Evolutionary conservation across 2,797 vertebrate species (phyloP), one percentile per base, ranked within the genome.

Genomic region (Catharus ustulatus): DNA sequence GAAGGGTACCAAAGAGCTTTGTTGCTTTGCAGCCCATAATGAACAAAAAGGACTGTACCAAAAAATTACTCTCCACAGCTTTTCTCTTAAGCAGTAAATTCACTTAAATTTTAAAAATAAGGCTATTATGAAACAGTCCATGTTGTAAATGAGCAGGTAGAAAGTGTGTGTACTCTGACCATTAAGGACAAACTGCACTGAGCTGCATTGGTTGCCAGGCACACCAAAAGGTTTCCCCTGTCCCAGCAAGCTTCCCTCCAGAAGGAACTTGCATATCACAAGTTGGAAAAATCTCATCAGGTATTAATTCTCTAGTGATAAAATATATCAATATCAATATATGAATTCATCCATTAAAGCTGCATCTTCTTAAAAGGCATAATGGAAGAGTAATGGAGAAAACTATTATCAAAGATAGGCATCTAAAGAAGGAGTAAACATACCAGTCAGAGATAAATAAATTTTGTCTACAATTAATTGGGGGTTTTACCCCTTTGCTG

Each of bases 401-500:
- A 24, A 59, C 7, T 48, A 26, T 17, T 18, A 34, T 34, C 24
- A 38, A 75, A 66, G 0, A 9, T 11, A 20, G 20, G 42, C 15
- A 63, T 42, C 40, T 64, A 69, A 89, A 82, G 36, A 71, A 72
- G 58, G 17, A 10, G 11, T 4, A 75, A 84, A 57, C 27, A 34
- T 20, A 36, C 3, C 10, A 12, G 4, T 69, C 80, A 87, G 82
- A 59, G 81, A 79, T 54, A 88, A 30, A 90, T 21, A 62, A 2
- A 43, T 75, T 76, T 93, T 77, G n/a, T 40, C 43, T 82, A 8
- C n/a, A 84, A 83, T 78, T 85, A 93, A 77, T n/a, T 83, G n/a
- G 18, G 80, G 26, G 43, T 54, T 86, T 66, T 23, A 16, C 49
- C 40, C 40, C 2, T 75, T 90, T 84, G 22, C 30, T 68, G 48